phyloP scores from a whole-genome alignment of 1,140 invertebrate genomes.

The Magallana gigas region DNA sequence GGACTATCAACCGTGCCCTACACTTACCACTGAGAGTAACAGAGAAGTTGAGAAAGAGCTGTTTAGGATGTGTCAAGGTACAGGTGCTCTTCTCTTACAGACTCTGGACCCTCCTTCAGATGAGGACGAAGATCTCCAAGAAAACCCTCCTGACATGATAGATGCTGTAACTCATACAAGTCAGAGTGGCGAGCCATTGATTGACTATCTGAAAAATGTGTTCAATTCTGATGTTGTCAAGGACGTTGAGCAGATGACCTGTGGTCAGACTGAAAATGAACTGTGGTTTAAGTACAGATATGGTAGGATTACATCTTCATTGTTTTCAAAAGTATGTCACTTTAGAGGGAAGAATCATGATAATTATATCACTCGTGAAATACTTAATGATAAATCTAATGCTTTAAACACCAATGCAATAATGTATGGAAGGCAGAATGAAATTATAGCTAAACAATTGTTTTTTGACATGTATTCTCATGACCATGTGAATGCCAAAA shows the following conservation, averaged over 20 bases:
- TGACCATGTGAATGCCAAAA: not conserved
- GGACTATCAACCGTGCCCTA: not conserved
- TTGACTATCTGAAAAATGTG: not conserved
- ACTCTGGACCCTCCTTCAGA: conserved; percentile 12
- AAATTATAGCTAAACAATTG: conserved; percentile 16
- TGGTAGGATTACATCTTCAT: conserved; percentile 8
- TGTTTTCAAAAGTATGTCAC: not conserved
- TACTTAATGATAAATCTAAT: not conserved
- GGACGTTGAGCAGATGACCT: conserved; percentile 29
- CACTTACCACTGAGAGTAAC: not conserved
- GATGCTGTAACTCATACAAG: not conserved
- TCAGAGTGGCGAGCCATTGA: not conserved
- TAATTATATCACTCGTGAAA: conserved; percentile 27
- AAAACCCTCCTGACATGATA: not conserved
- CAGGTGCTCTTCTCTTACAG: not conserved
- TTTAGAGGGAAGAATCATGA: conserved; percentile 2
- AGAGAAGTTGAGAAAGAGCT: conserved; percentile 25
- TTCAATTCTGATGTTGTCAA: not conserved
- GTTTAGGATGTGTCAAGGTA: not conserved
- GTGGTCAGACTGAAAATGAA: conserved; percentile 32
- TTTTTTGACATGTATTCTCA: conserved; percentile 26
- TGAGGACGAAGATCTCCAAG: not conserved
- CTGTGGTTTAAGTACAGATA: not conserved
- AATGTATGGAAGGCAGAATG: conserved; percentile 29
- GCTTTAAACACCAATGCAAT: not conserved